Evolutionary conservation across 2,113 vertebrate genomes (phyloP), one percentile per base, ranked within the genome.

Genomic region (Rattus norvegicus): DNA sequence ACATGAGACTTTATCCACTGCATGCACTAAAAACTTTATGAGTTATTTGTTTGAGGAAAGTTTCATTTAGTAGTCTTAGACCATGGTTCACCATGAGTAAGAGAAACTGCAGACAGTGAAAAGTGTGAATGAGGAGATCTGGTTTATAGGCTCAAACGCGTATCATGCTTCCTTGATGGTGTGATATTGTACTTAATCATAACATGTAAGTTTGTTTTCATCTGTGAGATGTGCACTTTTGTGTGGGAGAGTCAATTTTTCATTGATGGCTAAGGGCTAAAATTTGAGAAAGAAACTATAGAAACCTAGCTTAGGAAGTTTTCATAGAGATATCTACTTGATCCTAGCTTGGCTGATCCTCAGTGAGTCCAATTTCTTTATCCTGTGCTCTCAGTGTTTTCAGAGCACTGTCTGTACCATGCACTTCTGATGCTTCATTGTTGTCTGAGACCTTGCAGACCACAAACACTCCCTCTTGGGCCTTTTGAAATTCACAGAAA

Each of bases 401-500:
- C 47, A 47, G 39, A 79, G 7, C 28, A 72, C 2, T 26, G 26
- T 70, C 24, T 70, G 67, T 77, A 90, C 28, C 22, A 8, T 0
- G 7, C 13, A 11, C 90, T 84, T 90, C 70, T 61, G 65, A 59
- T 75, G 24, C 65, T 75, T 90, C 79, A 75, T 47, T 84, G 79
- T 54, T 59, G 36, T 88, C 67, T 94, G 63, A 70, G 43, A 84
- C 36, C 39, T 92, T 83, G 52, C 11, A 87, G 88, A 90, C 6
- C 65, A 17, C 9, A n/a, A 39, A 77, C 10, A 61, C 73, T 75
- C 16, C 4, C 16, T 91, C 33, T 33, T 7, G 26, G 17, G 20
- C 39, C 24, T 65, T 94, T 94, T 97, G 72, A 94, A 83, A 90
- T 81, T 59, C 17, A 88, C 83, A 67, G 76, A 87, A 87, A 67